Evolutionary conservation across 2,113 vertebrate species (phyloP), one percentile per base, ranked within the genome.

Genomic region (Cyprinodon brontotheroides): DNA sequence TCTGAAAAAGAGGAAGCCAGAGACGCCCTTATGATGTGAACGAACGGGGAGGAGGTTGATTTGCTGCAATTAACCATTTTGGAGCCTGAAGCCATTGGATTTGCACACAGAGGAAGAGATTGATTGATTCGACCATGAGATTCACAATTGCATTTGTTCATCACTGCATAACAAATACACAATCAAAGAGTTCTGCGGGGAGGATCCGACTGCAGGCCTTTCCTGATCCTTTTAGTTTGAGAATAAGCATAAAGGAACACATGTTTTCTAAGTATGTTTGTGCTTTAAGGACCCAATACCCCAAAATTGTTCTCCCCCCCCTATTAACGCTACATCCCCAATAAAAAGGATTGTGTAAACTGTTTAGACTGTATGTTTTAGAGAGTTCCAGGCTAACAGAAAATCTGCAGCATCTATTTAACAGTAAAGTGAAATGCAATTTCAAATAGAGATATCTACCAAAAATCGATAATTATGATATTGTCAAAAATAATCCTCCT

Each of bases 21-120:
- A 77, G 67, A 73, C 11, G 61, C 70, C 66, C 74, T 69, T 47
- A 77, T 64, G 72, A 70, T 76, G 82, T 59, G 81, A 9, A 81
- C 68, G 57, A 57, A 39, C 80, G 76, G 85, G 70, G 50, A n/a
- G 50, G 4, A 0, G 6, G 86, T 87, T 94, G 92, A 94, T 93
- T 93, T 93, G 87, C 57, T 73, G 89, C 93, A 93, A 94, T 94
- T 94, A 94, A 92, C 87, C 79, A 83, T 91, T 93, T 93, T 92
- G 89, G 90, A 84, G 93, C 94, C 92, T 81, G 89, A 85, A 93
- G 91, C 90, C 84, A 79, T 83, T 83, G 88, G 90, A 91, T 93
- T 93, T 93, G 83, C 76, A 65, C 82, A 70, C 78, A 60, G 74
- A 90, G 84, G 74, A 77, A 66, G 78, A 75, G 80, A 93, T 91